Percentiles rank a stretch among this genome's conserved stretches.
Evolutionary conservation across 2,797 vertebrate species (phyloP).

Genomic region (Acropternis orthonyx): DNA sequence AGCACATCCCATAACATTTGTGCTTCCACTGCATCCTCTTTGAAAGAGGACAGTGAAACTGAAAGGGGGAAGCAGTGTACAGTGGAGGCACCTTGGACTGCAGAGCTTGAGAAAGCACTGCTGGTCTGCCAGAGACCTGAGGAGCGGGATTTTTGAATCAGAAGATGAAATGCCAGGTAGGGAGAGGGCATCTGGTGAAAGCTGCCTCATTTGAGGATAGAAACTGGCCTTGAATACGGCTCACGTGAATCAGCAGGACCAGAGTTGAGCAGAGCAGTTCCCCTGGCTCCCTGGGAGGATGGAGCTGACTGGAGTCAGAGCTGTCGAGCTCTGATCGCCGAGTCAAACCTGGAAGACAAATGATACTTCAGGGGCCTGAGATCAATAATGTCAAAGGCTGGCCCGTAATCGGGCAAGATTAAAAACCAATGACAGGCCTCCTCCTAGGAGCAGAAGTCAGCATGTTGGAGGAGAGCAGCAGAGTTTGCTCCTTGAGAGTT

Average conservation of each 20-base stretch:
- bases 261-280: not conserved
- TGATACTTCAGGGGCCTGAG: conserved; percentile 25
- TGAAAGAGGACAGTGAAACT: conserved; percentile 34
- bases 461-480: not conserved
- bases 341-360: conserved; percentile 52
- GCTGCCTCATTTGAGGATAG: not conserved
- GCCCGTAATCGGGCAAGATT: conserved; percentile 25
- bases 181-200: not conserved
- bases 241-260: rapidly evolving
- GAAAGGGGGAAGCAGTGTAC: not conserved
- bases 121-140: not conserved
- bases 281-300: not conserved
- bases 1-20: not conserved
- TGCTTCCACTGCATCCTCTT: not conserved
- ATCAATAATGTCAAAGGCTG: conserved; percentile 62
- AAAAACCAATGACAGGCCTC: conserved; percentile 45
- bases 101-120: not conserved
- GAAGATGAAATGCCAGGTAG: not conserved
- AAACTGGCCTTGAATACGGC: rapidly evolving
- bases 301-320: not conserved
- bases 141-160: not conserved
- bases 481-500: not conserved
- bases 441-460: conserved; percentile 30
- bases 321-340: not conserved
- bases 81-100: not conserved